Base-by-base conservation (phyloP, 2,888 invertebrate species). In the Muschampia plurimacula region DNA sequence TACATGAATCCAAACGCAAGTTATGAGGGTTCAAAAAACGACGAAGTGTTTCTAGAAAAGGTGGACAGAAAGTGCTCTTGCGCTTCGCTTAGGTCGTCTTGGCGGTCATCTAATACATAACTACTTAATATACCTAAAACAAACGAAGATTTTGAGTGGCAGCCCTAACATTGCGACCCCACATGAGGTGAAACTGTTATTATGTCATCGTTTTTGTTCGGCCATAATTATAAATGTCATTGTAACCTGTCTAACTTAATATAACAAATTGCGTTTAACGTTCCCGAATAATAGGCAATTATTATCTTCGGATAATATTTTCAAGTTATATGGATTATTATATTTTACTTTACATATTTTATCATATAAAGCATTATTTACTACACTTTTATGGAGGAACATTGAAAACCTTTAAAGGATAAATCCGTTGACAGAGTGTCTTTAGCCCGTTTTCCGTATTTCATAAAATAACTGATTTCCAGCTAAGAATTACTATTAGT, bases 161-260 rank as follows among this genome's bases (percentile, higher is more conserved):
- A 64, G 55, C 69, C 69, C 69, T 69, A 64, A 9, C n/a, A 3
- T 2, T 41, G 7, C 55, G 69, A 64, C 63, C 63, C 64, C 55
- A 69, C 64, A 69, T 64, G 55, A 52, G 55, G 52, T 74, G 67
- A 62, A 68, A 62, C 66, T 74, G 71, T 74, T 75, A 75, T 77
- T 80, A 80, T 80, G 75, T 79, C 77, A 79, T 72, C 74, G 67
- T 39, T 72, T 74, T 75, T 69, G 67, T 75, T 72, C 32, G 69
- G 64, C 73, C 63, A 55, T 64, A 55, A 64, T 64, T 69, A 55
- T 64, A 64, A 64, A 64, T 64, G 69, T 69, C 69, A 64, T 69
- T 57, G 69, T 64, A 69, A 69, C 22, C 22, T 39, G 64, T 69
- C 69, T 57, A 69, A 57, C 55, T 52, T 63, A 55, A 69, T 32